A percentile compares a stretch with the other conserved stretches of the same genome.
Evolutionary conservation across 2,797 vertebrate species (phyloP).

Genomic region (Oophaga sylvatica): DNA sequence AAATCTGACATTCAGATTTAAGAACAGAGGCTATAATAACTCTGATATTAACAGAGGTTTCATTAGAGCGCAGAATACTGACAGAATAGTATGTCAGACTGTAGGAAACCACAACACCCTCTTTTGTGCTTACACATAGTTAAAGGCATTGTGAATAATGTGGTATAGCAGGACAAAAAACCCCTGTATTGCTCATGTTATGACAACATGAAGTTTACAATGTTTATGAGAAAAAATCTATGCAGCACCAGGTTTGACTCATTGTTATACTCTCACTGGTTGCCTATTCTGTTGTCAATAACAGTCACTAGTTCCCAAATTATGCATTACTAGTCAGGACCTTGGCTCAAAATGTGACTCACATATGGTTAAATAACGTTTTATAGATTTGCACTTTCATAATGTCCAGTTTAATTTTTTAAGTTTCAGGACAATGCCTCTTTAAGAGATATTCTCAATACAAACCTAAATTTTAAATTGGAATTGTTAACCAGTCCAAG

Average conservation of each 20-base stretch:
- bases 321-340: neutral
- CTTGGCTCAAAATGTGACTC: no score
- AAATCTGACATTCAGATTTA: no score
- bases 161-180: slow-evolving; percentile 8
- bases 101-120: slow-evolving; percentile 6
- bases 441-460: neutral
- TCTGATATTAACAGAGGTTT: no score
- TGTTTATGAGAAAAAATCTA: neutral
- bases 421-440: neutral
- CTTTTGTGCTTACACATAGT: slow-evolving; percentile 6
- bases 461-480: neutral
- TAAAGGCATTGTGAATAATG: slow-evolving; percentile 2
- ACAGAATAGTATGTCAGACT: neutral
- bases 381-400: no score
- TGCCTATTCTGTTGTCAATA: neutral
- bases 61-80: no score
- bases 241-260: neutral
- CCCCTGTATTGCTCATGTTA: slow-evolving; percentile 17
- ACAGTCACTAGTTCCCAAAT: no score
- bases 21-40: no score
- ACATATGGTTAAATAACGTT: no score
- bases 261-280: neutral
- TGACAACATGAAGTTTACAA: slow-evolving; percentile 14
- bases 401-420: no score
- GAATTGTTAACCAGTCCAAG: neutral